Evolutionary conservation across 2,888 invertebrate genomes (phyloP).

Genomic region (Perithous albicinctus): DNA sequence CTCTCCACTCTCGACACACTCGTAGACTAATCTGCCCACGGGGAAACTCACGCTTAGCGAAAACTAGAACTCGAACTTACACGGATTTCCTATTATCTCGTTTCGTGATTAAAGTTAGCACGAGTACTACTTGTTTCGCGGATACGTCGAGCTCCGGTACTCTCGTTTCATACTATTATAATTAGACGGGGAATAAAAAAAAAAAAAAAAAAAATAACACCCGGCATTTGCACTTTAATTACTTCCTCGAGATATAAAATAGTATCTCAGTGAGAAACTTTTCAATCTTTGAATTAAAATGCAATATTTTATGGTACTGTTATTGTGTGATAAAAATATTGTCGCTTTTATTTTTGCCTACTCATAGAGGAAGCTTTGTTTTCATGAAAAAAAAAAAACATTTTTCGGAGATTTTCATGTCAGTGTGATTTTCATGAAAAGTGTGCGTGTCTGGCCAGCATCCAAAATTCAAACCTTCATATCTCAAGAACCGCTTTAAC

Average conservation of each 20-base stretch:
- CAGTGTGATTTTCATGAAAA: too few relatives aligned
- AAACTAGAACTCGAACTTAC: slow-evolving; percentile 70
- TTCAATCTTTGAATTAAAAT: slow-evolving; percentile 3
- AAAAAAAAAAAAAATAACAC: slow-evolving; percentile 17
- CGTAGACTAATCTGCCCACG: slow-evolving; percentile 17
- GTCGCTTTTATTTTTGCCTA: not conserved
- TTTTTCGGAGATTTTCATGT: too few relatives aligned
- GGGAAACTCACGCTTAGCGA: slow-evolving; percentile 54
- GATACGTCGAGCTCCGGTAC: slow-evolving; percentile 2
- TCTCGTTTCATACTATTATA: slow-evolving; percentile 17
- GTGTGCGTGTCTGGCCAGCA: too few relatives aligned
- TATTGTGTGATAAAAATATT: not conserved
- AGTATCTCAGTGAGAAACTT: not conserved
- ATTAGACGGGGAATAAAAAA: slow-evolving; percentile 1
- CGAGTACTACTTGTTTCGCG: slow-evolving; percentile 38
- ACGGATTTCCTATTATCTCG: slow-evolving; percentile 65
- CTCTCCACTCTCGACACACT: slow-evolving; percentile 34
- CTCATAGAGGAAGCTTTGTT: not conserved
- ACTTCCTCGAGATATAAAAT: not conserved
- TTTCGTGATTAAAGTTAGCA: slow-evolving; percentile 55
- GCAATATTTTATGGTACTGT: not conserved
- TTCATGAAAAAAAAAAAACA: too few relatives aligned
- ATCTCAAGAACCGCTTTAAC: too few relatives aligned
- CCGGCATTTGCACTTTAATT: slow-evolving; percentile 25
- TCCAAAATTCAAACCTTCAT: too few relatives aligned